These are phyloP conservation scores for Gymnorhina tibicen DNA, from an alignment of 2,113 vertebrate species.

Conservation along the genomic window DNA sequence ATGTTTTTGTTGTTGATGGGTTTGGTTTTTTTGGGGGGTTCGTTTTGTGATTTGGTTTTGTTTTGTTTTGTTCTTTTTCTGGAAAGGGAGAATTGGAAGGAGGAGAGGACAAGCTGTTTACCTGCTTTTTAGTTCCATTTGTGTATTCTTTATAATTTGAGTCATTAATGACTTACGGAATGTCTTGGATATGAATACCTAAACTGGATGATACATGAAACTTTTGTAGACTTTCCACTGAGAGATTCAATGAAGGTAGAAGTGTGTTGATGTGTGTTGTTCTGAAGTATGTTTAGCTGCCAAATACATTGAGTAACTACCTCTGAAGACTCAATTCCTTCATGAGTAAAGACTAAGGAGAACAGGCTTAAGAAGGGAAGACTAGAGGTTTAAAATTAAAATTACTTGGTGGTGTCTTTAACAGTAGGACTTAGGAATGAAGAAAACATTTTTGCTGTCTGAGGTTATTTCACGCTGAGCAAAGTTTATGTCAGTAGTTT, in stretches of 20 bases:
- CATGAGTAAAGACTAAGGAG: not conserved
- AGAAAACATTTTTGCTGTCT: not conserved
- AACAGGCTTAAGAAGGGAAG: not conserved
- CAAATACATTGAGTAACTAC: not conserved
- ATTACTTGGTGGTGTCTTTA: not conserved
- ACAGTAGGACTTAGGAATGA: not conserved
- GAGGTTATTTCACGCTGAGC: not conserved
- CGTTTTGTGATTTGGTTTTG: not conserved
- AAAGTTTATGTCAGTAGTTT: not conserved
- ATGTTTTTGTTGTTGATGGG: not conserved
- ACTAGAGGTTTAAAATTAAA: not conserved
- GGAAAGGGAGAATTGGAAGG: not conserved
- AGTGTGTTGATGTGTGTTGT: not conserved
- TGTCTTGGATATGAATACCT: not conserved
- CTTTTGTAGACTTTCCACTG: not conserved
- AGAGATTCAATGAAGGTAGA: not conserved
- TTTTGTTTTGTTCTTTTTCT: not conserved
- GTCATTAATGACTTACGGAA: not conserved
- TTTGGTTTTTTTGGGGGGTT: not conserved
- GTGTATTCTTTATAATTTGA: not conserved
- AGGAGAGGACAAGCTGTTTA: not conserved
- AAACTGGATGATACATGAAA: not conserved
- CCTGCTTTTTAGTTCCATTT: not conserved
- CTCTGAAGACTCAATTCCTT: not conserved
- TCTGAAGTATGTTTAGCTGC: not conserved